Conservation (phyloP, 2,113 vertebrate genomes). For the Lonchura striata region DNA sequence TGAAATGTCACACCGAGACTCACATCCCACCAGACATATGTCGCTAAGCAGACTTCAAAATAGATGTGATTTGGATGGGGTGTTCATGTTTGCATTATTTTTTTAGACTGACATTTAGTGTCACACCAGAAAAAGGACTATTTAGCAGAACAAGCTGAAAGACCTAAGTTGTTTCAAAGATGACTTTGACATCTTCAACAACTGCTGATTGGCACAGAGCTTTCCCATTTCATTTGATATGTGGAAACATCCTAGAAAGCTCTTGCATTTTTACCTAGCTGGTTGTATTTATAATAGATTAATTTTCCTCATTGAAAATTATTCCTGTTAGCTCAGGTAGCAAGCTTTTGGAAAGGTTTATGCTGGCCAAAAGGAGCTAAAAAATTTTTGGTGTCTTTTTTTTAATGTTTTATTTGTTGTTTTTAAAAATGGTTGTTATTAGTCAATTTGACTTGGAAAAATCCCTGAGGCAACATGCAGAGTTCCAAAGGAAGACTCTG, state of each 20-base stretch:
- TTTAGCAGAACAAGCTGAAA: neutral
- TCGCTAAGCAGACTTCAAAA: neutral
- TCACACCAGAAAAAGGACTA: neutral
- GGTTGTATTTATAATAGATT: neutral
- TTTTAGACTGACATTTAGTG: neutral
- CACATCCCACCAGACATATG: neutral
- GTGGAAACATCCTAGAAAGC: neutral
- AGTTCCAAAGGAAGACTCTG: neutral
- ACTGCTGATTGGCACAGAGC: neutral
- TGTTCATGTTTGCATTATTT: neutral
- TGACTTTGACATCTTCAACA: neutral
- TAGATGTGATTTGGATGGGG: neutral
- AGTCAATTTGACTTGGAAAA: neutral
- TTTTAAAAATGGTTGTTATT: neutral
- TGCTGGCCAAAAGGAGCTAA: neutral
- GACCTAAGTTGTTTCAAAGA: neutral
- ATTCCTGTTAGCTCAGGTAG: neutral
- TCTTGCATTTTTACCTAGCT: neutral
- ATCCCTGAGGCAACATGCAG: neutral
- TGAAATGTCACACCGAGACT: neutral
- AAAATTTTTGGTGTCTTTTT: neutral
- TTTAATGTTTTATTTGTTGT: neutral
- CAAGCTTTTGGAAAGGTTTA: neutral
- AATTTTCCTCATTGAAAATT: neutral
- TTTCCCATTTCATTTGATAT: neutral